Conservation (phyloP, 2,113 vertebrate species). For the Spea multiplicata region DNA sequence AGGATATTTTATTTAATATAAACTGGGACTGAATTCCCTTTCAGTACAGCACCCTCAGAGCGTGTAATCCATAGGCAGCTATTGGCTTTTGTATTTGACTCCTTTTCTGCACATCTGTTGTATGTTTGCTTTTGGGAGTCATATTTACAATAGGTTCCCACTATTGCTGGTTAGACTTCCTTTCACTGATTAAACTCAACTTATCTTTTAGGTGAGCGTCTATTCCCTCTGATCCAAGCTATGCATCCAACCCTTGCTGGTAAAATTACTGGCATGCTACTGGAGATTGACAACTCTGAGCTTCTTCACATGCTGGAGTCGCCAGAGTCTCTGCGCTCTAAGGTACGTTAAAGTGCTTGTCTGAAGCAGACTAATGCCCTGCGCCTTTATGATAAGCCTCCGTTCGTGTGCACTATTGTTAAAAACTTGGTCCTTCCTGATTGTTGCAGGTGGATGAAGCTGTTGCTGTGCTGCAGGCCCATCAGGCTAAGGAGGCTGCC, state of each 20-base stretch:
- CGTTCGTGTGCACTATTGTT: too few relatives aligned
- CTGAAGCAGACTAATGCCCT: too few relatives aligned
- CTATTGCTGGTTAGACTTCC: not conserved
- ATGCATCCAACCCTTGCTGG: constrained; percentile 97
- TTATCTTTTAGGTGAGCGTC: constrained; percentile 81
- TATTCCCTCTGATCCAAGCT: constrained; percentile 96
- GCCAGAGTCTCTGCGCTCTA: constrained; percentile 95
- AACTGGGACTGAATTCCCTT: too few relatives aligned
- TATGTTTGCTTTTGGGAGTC: too few relatives aligned
- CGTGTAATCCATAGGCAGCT: too few relatives aligned
- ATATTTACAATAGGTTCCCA: too few relatives aligned
- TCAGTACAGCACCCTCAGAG: too few relatives aligned
- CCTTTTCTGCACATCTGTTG: not conserved
- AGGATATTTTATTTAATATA: too few relatives aligned
- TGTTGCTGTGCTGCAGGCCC: constrained; percentile 97
- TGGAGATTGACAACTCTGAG: constrained; percentile 98
- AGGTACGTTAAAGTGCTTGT: constrained; percentile 66
- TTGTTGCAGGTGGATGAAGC: constrained; percentile 91
- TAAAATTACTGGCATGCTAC: constrained; percentile 97
- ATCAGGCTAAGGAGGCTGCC: constrained; percentile 97
- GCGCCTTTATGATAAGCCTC: too few relatives aligned
- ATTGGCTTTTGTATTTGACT: too few relatives aligned
- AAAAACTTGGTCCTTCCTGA: too few relatives aligned
- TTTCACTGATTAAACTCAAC: not conserved
- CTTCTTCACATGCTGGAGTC: constrained; percentile 99